Conservation (phyloP, 2,888 invertebrate genomes). For the Phengaris alcon region DNA sequence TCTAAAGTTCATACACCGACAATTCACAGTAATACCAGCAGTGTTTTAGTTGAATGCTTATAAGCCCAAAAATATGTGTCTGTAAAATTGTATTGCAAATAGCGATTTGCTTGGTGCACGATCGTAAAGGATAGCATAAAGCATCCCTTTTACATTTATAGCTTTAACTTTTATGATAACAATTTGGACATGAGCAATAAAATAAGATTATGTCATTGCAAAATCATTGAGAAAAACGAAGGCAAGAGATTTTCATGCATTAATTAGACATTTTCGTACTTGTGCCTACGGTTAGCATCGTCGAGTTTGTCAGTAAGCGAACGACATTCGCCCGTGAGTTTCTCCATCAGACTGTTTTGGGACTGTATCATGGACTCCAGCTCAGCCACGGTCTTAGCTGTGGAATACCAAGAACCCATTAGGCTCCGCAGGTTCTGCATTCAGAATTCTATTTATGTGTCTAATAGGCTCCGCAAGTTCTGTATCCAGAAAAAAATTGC, state of each 20-base stretch:
- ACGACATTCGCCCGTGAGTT: constrained; percentile 93
- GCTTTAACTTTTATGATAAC: constrained; percentile 50
- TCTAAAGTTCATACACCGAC: neutral
- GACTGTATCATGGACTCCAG: constrained; percentile 93
- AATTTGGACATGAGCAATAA: constrained; percentile 36
- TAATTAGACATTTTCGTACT: constrained; percentile 82
- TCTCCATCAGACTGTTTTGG: constrained; percentile 95
- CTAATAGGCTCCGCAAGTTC: neutral
- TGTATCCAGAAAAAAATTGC: neutral
- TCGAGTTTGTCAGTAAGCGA: constrained; percentile 93
- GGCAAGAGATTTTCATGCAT: constrained; percentile 52
- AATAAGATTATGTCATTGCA: neutral
- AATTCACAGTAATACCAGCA: neutral
- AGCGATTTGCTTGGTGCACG: neutral
- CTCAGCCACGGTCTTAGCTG: constrained; percentile 93
- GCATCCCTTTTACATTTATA: neutral
- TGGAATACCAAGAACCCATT: constrained; percentile 48
- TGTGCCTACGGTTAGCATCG: constrained; percentile 92
- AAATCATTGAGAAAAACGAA: constrained; percentile 5
- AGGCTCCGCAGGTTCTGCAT: constrained; percentile 9
- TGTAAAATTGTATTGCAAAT: neutral
- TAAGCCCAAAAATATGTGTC: too few species aligned
- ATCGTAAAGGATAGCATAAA: neutral
- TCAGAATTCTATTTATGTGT: neutral
- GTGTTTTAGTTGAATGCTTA: too few species aligned